These are phyloP conservation scores for Myotis daubentonii DNA, from an alignment of 2,797 vertebrate species.

Conservation along the genomic window DNA sequence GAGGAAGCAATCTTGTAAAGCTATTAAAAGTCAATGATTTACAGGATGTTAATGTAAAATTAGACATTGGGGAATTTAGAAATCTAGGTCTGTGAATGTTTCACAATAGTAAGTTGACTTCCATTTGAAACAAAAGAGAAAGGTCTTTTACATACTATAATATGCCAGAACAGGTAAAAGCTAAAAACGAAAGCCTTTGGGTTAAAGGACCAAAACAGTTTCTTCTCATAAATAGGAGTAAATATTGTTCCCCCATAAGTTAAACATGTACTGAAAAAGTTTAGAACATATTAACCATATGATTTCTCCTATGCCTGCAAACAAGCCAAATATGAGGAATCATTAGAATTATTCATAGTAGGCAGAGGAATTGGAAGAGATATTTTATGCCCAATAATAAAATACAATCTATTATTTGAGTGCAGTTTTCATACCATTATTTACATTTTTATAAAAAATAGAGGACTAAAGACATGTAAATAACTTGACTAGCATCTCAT, in stretches of 20 bases:
- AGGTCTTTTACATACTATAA: neutral
- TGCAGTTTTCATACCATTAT: neutral
- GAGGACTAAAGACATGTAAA: neutral
- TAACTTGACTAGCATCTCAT: neutral
- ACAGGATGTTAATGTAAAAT: neutral
- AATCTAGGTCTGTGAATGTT: neutral
- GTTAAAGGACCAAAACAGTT: neutral
- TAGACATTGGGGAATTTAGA: neutral
- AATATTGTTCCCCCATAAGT: neutral
- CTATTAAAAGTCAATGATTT: neutral
- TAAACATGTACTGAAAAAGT: neutral
- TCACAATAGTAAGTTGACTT: neutral
- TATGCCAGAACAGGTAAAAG: neutral
- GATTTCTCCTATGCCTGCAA: neutral
- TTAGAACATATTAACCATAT: neutral
- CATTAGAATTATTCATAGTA: neutral
- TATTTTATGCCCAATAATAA: neutral
- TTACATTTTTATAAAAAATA: neutral
- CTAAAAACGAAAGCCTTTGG: neutral
- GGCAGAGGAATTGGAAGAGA: neutral
- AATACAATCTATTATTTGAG: neutral
- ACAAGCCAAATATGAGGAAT: constrained; percentile 1
- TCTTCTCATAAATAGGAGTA: neutral
- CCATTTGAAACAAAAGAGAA: neutral
- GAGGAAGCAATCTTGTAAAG: neutral